Evolutionary conservation across 2,888 invertebrate species (phyloP).

Genomic region (Liodrosophila aerea): DNA sequence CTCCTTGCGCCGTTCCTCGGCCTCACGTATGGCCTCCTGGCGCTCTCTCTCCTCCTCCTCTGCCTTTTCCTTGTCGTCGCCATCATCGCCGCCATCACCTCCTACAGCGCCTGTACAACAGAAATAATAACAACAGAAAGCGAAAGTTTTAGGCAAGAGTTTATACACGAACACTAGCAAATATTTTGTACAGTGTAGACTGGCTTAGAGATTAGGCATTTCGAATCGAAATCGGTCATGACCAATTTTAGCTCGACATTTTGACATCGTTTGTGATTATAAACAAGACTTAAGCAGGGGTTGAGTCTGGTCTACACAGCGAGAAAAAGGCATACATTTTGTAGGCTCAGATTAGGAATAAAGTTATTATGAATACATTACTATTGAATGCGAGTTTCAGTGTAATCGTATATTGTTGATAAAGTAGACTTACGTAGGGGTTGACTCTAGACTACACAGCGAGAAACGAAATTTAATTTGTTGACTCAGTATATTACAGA

Average conservation of each 20-base stretch:
- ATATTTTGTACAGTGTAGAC: constrained; percentile 8
- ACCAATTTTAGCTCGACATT: constrained; percentile 63
- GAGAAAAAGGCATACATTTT: too few relatives aligned
- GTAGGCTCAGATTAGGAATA: too few relatives aligned
- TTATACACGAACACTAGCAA: neutral
- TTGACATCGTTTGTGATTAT: constrained; percentile 58
- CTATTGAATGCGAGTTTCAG: too few relatives aligned
- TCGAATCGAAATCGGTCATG: constrained; percentile 59
- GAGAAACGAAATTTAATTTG: too few relatives aligned
- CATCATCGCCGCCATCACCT: constrained; percentile 95
- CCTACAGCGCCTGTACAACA: constrained; percentile 90
- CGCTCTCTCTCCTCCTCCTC: constrained; percentile 99
- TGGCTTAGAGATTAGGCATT: constrained; percentile 10
- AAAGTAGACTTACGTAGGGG: too few relatives aligned
- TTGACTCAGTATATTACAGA: too few relatives aligned
- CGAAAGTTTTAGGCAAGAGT: neutral
- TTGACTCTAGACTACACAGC: too few relatives aligned
- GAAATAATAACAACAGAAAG: constrained; percentile 5
- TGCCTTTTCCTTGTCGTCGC: constrained; percentile 98
- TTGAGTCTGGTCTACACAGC: too few relatives aligned
- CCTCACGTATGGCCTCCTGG: constrained; percentile 98
- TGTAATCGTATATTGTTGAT: too few relatives aligned
- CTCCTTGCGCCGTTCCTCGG: constrained; percentile 98
- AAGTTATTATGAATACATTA: too few relatives aligned
- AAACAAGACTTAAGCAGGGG: too few relatives aligned